Percentiles rank a stretch among this genome's conserved stretches.
Evolutionary conservation across 2,888 invertebrate species (phyloP).

Genomic region (Andricus quercusramuli): DNA sequence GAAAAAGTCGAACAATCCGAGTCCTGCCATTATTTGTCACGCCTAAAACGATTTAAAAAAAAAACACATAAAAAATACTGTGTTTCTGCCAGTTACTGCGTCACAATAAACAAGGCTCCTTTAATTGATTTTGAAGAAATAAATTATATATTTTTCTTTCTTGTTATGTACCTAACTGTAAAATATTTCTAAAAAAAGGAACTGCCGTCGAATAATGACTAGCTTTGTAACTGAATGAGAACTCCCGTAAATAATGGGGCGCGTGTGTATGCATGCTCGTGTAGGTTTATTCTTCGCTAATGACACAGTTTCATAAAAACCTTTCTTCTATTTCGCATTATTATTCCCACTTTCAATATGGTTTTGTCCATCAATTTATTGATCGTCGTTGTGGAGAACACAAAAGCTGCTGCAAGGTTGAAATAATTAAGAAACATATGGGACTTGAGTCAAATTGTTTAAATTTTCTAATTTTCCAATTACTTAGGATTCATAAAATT

Average conservation of each 20-base stretch:
- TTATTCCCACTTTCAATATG: conserved; percentile 43
- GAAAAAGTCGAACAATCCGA: no score
- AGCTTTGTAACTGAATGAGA: conserved; percentile 60
- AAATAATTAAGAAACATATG: background rate
- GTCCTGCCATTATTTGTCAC: no score
- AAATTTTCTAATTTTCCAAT: background rate
- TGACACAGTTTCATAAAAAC: conserved; percentile 63
- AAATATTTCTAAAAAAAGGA: background rate
- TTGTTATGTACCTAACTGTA: background rate
- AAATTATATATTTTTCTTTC: background rate
- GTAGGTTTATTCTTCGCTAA: conserved; percentile 54
- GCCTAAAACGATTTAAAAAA: no score
- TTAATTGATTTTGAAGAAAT: background rate
- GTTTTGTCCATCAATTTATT: conserved; percentile 12
- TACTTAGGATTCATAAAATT: no score
- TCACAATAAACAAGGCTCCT: no score
- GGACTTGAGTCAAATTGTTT: background rate
- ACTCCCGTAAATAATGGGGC: conserved; percentile 61
- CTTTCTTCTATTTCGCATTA: conserved; percentile 39
- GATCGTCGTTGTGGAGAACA: background rate
- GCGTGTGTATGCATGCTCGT: conserved; percentile 58
- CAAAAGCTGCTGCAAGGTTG: background rate
- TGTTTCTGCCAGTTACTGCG: no score
- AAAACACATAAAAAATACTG: no score
- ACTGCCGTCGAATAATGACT: conserved; percentile 57